Evolutionary conservation across 2,888 invertebrate species (phyloP), one percentile per base, ranked within the genome.

Genomic region (Thymelicus lineola): DNA sequence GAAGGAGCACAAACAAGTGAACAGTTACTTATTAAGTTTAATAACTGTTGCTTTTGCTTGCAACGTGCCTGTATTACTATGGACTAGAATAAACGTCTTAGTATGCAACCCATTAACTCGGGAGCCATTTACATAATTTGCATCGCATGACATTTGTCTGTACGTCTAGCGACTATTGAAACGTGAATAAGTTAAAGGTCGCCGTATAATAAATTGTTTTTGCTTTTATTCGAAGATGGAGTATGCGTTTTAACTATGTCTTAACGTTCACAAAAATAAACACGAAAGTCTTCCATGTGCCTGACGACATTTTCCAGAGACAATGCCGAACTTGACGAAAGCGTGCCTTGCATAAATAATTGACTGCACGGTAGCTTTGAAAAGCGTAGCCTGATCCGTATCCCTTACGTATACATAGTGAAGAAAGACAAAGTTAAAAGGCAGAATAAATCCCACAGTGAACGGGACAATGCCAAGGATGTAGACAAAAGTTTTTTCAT

Each of bases 401-500:
- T 69, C 48, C 48, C 38, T 63, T 46, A 58, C 48, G 58, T 60
- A 38, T 42, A 50, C 57, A 70, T 53, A 65, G 65, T 46, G 17
- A 65, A 64, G 71, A 75, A 73, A 75, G 78, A 75, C 75, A 73
- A 78, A 76, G 76, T 76, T 79, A 78, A 80, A 80, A 80, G 79
- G 75, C 75, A 72, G 79, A 82, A 84, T 79, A 79, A 82, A 84
- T 83, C 80, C 79, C 79, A 81, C 77, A 84, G 82, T 80, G 82
- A 80, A 79, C 81, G 81, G 85, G 88, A 89, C 87, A 87, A 86
- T 87, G 87, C 82, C 83, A 87, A 86, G 86, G 86, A 88, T 86
- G 85, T 86, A 84, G 84, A 85, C 79, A 79, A 88, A 91, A 91
- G 86, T 91, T 92, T 92, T 91, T 93, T 93, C 91, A 91, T 92